Conservation (phyloP, 2,113 vertebrate species). For the Mellivora capensis region DNA sequence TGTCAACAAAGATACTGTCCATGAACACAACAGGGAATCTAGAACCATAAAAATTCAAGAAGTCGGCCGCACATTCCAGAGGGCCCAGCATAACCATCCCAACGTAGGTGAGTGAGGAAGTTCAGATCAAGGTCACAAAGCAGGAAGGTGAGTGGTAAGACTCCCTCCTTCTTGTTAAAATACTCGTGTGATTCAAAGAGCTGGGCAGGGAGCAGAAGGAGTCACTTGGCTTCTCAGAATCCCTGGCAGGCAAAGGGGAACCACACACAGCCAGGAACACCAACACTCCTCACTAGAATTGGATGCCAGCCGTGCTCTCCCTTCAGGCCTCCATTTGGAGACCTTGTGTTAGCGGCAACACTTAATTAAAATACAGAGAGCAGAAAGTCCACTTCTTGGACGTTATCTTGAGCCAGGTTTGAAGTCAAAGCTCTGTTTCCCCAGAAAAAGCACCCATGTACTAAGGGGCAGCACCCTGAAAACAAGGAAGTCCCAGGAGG, state of each 20-base stretch:
- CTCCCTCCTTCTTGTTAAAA: not conserved
- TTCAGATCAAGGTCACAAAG: not conserved
- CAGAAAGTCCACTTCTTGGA: not conserved
- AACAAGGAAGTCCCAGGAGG: not conserved
- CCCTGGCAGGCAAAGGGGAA: not conserved
- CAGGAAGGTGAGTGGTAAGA: not conserved
- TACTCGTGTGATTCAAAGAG: not conserved
- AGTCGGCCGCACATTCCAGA: not conserved
- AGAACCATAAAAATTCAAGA: not conserved
- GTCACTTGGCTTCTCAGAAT: not conserved
- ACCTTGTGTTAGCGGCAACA: not conserved
- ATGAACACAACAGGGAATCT: not conserved
- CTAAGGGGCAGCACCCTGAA: not conserved
- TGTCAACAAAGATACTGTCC: not conserved
- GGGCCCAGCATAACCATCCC: not conserved
- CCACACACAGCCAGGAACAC: not conserved
- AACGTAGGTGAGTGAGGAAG: not conserved
- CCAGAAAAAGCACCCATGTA: not conserved
- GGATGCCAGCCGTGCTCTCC: not conserved
- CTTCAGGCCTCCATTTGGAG: not conserved
- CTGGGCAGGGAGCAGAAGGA: not conserved
- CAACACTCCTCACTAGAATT: not conserved
- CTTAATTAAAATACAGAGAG: not conserved
- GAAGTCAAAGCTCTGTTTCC: conserved; percentile 25
- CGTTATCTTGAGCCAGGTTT: not conserved